phyloP scores from a whole-genome alignment of 2,113 vertebrate species.

The Pelodiscus sinensis region DNA sequence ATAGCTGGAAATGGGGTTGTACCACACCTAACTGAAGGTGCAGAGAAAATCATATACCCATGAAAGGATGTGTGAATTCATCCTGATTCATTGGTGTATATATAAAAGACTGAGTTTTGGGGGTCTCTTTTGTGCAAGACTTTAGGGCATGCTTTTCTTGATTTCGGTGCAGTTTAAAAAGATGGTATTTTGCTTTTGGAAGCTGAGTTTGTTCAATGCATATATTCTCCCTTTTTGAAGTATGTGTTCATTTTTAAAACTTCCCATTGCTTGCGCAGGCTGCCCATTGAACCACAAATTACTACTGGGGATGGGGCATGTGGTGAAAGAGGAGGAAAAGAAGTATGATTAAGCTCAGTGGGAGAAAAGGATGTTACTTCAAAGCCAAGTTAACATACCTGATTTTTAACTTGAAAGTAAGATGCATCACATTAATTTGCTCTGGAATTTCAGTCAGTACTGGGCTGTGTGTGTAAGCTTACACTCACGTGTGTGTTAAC shows the following conservation, averaged over 20 bases:
- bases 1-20: neutral
- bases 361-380: neutral
- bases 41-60: neutral
- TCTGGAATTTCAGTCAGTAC: neutral
- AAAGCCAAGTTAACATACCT: neutral
- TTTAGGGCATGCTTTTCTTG: neutral
- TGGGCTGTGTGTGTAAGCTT: accelerated
- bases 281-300: neutral
- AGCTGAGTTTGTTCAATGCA: neutral
- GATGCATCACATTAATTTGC: accelerated
- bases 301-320: neutral
- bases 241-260: neutral
- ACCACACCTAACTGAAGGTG: neutral
- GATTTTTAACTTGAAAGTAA: neutral
- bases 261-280: neutral
- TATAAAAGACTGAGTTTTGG: neutral
- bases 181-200: neutral
- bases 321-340: neutral
- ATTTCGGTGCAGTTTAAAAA: neutral
- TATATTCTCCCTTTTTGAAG: neutral
- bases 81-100: neutral
- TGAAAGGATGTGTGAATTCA: neutral
- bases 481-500: no score
- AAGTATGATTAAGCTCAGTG: neutral
- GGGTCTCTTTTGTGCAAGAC: neutral